A percentile compares a stretch with the other conserved stretches of the same genome.
Conservation (phyloP, 2,888 invertebrate genomes). For the Merodon equestris region DNA sequence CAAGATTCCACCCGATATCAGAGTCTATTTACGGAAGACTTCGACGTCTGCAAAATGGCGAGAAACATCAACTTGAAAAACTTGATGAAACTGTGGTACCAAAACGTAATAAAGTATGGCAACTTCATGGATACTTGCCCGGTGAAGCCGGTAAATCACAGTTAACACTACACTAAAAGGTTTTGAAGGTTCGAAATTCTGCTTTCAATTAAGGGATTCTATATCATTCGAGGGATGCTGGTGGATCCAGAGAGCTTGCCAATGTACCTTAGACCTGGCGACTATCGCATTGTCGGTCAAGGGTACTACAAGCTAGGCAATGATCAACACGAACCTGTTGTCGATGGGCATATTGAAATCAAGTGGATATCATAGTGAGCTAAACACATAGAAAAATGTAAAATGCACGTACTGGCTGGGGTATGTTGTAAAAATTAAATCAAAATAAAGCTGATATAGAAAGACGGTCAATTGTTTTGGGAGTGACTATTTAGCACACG, state of each 20-base stretch:
- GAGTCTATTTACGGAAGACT: constrained; percentile 69
- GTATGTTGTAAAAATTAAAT: too few species aligned
- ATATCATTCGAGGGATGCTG: constrained; percentile 28
- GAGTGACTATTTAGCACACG: too few species aligned
- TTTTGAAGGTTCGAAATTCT: background rate
- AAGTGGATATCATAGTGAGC: constrained; percentile 34
- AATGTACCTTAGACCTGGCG: constrained; percentile 46
- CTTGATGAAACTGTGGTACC: constrained; percentile 59
- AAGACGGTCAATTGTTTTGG: too few species aligned
- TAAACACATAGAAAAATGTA: too few species aligned
- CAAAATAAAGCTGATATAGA: too few species aligned
- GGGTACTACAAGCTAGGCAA: constrained; percentile 26
- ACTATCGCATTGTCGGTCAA: constrained; percentile 34
- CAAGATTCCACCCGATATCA: constrained; percentile 63
- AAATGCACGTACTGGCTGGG: too few species aligned
- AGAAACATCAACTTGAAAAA: constrained; percentile 40
- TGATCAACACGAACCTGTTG: constrained; percentile 13
- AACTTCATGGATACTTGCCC: constrained; percentile 68
- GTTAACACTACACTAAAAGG: background rate
- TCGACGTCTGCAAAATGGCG: constrained; percentile 71
- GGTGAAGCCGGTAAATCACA: constrained; percentile 38
- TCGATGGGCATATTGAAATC: constrained; percentile 22
- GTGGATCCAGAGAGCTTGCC: constrained; percentile 44
- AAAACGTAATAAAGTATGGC: constrained; percentile 49
- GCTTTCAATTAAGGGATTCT: constrained; percentile 32